phyloP scores from a whole-genome alignment of 2,113 vertebrate species.

The Hemiprocne comata region DNA sequence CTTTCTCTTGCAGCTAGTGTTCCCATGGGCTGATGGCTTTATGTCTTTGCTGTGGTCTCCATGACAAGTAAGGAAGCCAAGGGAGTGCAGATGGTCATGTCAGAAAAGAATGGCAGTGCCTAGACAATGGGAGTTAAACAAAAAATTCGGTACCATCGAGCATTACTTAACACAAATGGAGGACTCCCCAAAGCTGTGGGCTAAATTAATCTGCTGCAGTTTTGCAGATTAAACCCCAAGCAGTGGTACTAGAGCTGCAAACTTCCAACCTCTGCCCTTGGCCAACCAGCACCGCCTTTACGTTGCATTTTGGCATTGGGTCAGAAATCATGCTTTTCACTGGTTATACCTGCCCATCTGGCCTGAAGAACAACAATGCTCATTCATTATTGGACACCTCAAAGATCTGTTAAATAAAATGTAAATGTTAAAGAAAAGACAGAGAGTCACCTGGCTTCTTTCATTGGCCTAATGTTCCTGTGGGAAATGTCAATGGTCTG shows the following conservation, averaged over 20 bases:
- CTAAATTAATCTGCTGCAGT: neutral
- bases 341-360: neutral
- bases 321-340: neutral
- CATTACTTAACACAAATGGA: neutral
- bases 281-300: neutral
- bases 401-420: neutral
- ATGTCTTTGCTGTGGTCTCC: neutral
- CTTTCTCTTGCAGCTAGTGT: neutral
- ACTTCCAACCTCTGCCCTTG: neutral
- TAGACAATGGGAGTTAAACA: neutral
- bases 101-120: neutral
- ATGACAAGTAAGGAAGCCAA: neutral
- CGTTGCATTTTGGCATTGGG: neutral
- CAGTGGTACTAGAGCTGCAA: neutral
- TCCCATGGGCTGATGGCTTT: neutral
- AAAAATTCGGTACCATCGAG: neutral
- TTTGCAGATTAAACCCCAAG: neutral
- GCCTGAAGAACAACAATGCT: neutral
- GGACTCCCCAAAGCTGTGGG: rapidly evolving
- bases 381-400: neutral
- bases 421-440: neutral
- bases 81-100: neutral
- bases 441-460: neutral
- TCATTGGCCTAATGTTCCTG: neutral
- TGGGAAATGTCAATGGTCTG: neutral